A percentile compares a stretch with the other conserved stretches of the same genome.
Evolutionary conservation across 2,797 vertebrate species (phyloP).

Genomic region (Typhlichthys eigenmanni): DNA sequence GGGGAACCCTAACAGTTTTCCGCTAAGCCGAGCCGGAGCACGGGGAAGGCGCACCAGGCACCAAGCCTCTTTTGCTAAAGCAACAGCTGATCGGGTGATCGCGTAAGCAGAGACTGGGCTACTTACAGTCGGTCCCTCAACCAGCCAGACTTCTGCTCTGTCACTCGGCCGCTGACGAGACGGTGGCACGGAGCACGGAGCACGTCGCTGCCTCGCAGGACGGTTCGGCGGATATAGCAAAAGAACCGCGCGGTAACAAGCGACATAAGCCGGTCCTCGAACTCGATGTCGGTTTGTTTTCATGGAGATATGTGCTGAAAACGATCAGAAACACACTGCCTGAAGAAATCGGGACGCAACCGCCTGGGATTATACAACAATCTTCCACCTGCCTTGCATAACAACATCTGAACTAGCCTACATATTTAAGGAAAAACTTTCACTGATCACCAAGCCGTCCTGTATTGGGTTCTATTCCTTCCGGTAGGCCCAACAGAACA

Average conservation of each 20-base stretch:
- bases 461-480: conserved; percentile 70
- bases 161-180: conserved; percentile 37
- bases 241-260: conserved; percentile 27
- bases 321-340: conserved; percentile 42
- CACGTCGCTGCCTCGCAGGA: conserved; percentile 27
- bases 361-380: conserved; percentile 58
- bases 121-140: conserved; percentile 60
- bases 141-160: conserved; percentile 50
- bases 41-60: conserved; percentile 44
- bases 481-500: conserved; percentile 73
- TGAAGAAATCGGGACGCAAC: conserved; percentile 47
- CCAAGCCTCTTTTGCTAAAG: conserved; percentile 40
- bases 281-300: conserved; percentile 34
- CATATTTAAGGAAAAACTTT: conserved; percentile 52
- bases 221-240: conserved; percentile 49
- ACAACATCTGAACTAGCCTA: conserved; percentile 43
- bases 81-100: conserved; percentile 74
- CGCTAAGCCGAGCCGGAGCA: conserved; percentile 37
- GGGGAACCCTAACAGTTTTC: conserved; percentile 33
- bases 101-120: conserved; percentile 56
- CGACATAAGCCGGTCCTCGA: conserved; percentile 16
- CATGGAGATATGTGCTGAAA: conserved; percentile 50
- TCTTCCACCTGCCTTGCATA: conserved; percentile 26
- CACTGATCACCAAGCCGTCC: conserved; percentile 66
- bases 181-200: conserved; percentile 20